Evolutionary conservation across 2,797 vertebrate species (phyloP).

Genomic region (Australoheros facetus): DNA sequence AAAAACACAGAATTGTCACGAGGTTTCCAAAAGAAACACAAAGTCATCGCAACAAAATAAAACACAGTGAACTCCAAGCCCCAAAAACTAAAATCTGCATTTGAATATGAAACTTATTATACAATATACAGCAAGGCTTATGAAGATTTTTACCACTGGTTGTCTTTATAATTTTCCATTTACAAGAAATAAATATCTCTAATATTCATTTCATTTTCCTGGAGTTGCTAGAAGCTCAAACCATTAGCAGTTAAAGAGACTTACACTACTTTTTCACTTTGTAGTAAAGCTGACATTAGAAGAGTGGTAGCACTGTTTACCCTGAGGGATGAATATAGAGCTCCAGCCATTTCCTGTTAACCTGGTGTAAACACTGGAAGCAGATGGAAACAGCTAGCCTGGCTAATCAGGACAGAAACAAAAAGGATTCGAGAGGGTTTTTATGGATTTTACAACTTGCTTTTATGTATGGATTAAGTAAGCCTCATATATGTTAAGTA

Average conservation of each 20-base stretch:
- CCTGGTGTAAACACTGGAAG: background rate
- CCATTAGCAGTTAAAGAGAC: no score
- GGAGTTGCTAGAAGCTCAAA: no score
- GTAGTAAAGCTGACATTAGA: background rate
- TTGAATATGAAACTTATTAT: background rate
- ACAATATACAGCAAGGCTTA: no score
- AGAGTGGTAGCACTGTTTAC: no score
- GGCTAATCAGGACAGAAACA: background rate
- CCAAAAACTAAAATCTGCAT: background rate
- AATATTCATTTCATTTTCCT: no score
- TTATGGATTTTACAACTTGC: no score
- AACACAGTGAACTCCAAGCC: background rate
- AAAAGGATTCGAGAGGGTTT: background rate
- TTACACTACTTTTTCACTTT: background rate
- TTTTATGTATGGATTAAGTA: no score
- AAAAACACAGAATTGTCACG: background rate
- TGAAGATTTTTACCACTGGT: no score
- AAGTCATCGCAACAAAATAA: background rate
- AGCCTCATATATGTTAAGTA: no score
- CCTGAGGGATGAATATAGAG: background rate
- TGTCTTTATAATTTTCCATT: no score
- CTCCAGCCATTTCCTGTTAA: background rate
- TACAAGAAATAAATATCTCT: no score
- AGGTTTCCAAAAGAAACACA: slow-evolving; percentile 10
- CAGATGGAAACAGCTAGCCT: background rate